Conservation (phyloP, 2,888 invertebrate species). For the Leptopterna dolabrata region DNA sequence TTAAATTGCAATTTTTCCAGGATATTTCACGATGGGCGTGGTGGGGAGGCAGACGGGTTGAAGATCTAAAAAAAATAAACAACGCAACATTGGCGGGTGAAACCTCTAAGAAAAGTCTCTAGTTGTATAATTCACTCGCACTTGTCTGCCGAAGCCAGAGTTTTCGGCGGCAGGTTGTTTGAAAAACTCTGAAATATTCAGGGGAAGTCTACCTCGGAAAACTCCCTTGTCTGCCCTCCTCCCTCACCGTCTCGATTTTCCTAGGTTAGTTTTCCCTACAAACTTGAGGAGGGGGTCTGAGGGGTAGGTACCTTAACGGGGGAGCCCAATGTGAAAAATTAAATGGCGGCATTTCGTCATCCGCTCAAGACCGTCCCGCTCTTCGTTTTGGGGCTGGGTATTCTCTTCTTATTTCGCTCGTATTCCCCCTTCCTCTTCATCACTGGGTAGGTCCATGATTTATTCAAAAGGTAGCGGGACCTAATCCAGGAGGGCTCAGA, state of each 20-base stretch:
- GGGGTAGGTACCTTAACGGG: no score
- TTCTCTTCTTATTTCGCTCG: neutral
- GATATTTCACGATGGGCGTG: no score
- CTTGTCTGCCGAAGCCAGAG: constrained; percentile 12
- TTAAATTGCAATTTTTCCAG: no score
- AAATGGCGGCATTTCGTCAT: neutral
- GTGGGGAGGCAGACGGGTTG: neutral
- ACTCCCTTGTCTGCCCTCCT: neutral
- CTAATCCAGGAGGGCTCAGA: neutral
- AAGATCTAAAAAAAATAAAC: neutral
- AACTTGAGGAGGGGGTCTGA: neutral
- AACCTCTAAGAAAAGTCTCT: neutral
- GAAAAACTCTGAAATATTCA: neutral
- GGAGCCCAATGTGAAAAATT: no score
- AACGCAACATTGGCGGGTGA: neutral
- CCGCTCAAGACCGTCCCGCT: neutral
- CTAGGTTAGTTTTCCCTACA: neutral
- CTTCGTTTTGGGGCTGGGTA: neutral
- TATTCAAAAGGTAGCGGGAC: neutral
- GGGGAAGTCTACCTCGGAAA: neutral
- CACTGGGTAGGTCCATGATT: neutral
- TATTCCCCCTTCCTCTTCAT: neutral
- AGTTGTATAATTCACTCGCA: constrained; percentile 25
- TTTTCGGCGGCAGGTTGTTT: neutral
- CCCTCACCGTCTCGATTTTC: neutral